Base-by-base conservation (phyloP, 2,888 invertebrate genomes). In the Drosophila tripunctata region DNA sequence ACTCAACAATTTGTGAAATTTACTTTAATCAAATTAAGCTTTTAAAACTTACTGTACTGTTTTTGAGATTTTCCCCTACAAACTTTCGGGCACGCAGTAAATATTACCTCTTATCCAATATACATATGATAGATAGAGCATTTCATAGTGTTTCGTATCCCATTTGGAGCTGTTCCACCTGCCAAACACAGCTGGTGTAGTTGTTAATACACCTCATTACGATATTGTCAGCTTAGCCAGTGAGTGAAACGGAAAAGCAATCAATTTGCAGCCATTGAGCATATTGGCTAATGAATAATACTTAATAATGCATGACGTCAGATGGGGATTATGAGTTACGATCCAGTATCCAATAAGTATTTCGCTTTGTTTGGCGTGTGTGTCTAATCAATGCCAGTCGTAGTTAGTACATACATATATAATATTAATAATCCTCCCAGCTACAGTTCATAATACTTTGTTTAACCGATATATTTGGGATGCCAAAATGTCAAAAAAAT, bases 171-270 rank as follows among this genome's bases (percentile, higher is more conserved):
- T 36, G 8, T 36, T 48, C 36, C 48, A 48, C 47, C 47, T 48
- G 47, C 36, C 19, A n/a, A 52, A 31, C 52, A 31, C 52, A 41
- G 52, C 15, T 41, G 52, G 1, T 12, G 30, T 21, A 12, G 40
- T 54, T 56, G 56, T 35, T 54, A 52, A 62, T 35, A 8, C 22
- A 27, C 5, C 33, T 27, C 55, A 71, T 76, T 71, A 56, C 19
- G 58, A 35, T 31, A 21, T 33, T 76, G 74, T 76, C 74, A 67
- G 74, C 58, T 76, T 76, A 76, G 50, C 14, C 27, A 8, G 43
- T 27, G 35, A 10, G 14, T n/a, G 43, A 31, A 19, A 33, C 22
- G 12, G 24, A 17, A 24, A 36, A 41, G 5, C 14, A 52, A 71
- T 55, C 51, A 44, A 55, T 62, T 55, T 55, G 38, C 47, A 15